Base-by-base conservation (phyloP, 2,113 vertebrate genomes). In the Candoia aspera region DNA sequence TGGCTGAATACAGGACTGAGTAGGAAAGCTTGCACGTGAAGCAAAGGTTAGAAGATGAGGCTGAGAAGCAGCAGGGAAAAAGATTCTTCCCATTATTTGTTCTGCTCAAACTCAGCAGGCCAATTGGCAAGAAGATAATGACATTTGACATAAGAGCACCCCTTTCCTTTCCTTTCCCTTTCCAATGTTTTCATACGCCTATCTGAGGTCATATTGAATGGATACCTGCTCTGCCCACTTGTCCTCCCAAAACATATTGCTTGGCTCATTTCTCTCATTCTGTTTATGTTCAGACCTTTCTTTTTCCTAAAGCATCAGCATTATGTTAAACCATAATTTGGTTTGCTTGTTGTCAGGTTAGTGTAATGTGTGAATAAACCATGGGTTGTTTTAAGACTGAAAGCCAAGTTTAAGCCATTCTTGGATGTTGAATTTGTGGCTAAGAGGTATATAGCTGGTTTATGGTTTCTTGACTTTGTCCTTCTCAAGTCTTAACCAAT, bases 51-150 rank as follows among this genome's bases (percentile, higher is more conserved):
- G 29, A 54, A 26, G 19, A 62, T 6, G 57, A 84, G 60, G 73
- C 55, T 84, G 58, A 86, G 53, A 87, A 85, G 79, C 79, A 90
- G 42, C 24, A 49, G 33, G 8, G 54, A 8, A 33, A 85, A 64
- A 53, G 21, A 84, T 89, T 89, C 26, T 92, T 85, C 84, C 42
- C 73, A 62, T 60, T 55, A 84, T 4, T 89, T 88, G 33, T 60
- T 58, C 84, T 54, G 58, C 23, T 92, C 53, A 88, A 92, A 55
- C 17, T 54, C 58, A 60, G 68, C 29, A 62, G 29, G 33, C 53
- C 60, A 54, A 19, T 12, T 60, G 54, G 46, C 62, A 54, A 58
- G 73, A 83, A 89, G 57, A 49, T 84, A 37, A 58, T 84, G 57
- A 24, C 57, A 83, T 83, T 29, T 88, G 54, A 88, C 64, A 53